phyloP scores from a whole-genome alignment of 1,140 invertebrate genomes.

The Reticulitermes speratus region DNA sequence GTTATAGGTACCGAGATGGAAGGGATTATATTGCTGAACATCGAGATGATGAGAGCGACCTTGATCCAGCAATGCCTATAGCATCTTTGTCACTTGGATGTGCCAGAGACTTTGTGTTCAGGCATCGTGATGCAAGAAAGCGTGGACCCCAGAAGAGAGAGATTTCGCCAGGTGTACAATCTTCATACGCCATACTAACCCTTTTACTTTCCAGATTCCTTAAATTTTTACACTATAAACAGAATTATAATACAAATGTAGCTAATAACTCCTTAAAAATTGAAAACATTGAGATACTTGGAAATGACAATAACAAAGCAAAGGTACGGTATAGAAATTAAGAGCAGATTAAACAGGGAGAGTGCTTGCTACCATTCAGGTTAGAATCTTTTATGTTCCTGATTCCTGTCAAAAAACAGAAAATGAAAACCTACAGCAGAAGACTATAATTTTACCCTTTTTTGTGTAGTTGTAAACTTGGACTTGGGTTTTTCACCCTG shows the following conservation, averaged over 20 bases:
- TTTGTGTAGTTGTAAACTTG: not conserved
- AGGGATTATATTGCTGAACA: slow-evolving; percentile 71
- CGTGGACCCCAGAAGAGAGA: slow-evolving; percentile 46
- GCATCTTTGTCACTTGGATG: slow-evolving; percentile 69
- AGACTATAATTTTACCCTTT: not conserved
- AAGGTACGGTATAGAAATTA: not conserved
- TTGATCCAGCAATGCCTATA: slow-evolving; percentile 61
- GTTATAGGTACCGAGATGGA: slow-evolving; percentile 65
- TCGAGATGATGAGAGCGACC: slow-evolving; percentile 67
- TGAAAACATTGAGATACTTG: too few species aligned
- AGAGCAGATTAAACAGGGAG: not conserved
- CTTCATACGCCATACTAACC: too few species aligned
- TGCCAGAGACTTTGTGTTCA: slow-evolving; percentile 63
- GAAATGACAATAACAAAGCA: too few species aligned
- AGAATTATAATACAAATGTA: too few species aligned
- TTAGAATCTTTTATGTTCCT: not conserved
- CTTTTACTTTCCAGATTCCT: too few species aligned
- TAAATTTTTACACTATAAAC: too few species aligned
- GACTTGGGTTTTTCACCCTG: not conserved
- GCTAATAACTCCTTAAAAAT: too few species aligned
- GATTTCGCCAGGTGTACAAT: slow-evolving; percentile 45
- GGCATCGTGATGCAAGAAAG: slow-evolving; percentile 59
- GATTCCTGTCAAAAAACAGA: not conserved
- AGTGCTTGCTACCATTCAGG: not conserved
- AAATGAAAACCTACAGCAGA: not conserved